phyloP scores from a whole-genome alignment of 2,113 vertebrate genomes.

The Scomber japonicus region DNA sequence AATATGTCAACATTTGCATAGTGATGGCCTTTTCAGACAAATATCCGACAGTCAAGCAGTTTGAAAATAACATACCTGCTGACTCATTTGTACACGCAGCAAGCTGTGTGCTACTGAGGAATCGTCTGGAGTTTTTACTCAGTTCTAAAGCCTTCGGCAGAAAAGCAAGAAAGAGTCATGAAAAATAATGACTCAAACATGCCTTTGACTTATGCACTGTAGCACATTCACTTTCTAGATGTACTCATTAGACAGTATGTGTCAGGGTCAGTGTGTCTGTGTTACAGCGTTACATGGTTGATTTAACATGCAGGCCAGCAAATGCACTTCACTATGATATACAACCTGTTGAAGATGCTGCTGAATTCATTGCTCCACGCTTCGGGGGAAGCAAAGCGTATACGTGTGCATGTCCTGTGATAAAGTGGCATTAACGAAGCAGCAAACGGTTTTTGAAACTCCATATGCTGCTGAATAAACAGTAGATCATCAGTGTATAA shows the following conservation, averaged over 20 bases:
- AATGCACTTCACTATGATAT: neutral
- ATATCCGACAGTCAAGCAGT: conserved; percentile 27
- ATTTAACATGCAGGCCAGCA: conserved; percentile 25
- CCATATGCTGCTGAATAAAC: neutral
- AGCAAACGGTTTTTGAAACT: neutral
- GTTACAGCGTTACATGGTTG: conserved; percentile 34
- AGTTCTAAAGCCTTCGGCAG: conserved; percentile 28
- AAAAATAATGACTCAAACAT: conserved; percentile 42
- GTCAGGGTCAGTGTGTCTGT: conserved; percentile 23
- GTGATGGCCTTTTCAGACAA: conserved; percentile 34
- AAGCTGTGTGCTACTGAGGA: conserved; percentile 19
- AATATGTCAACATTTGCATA: conserved; percentile 22
- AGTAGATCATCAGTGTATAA: neutral
- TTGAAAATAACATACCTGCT: conserved; percentile 60
- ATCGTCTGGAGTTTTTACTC: conserved; percentile 10
- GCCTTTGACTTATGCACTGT: conserved; percentile 21
- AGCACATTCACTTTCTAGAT: conserved; percentile 43
- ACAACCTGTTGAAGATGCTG: neutral
- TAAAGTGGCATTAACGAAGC: neutral
- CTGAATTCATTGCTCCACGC: neutral
- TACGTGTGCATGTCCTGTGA: neutral
- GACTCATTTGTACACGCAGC: conserved; percentile 53
- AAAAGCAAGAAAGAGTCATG: conserved; percentile 33
- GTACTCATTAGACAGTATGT: conserved; percentile 26
- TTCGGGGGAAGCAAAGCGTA: neutral